Base-by-base conservation (phyloP, 2,888 invertebrate species). In the Cheilosia vulpina region DNA sequence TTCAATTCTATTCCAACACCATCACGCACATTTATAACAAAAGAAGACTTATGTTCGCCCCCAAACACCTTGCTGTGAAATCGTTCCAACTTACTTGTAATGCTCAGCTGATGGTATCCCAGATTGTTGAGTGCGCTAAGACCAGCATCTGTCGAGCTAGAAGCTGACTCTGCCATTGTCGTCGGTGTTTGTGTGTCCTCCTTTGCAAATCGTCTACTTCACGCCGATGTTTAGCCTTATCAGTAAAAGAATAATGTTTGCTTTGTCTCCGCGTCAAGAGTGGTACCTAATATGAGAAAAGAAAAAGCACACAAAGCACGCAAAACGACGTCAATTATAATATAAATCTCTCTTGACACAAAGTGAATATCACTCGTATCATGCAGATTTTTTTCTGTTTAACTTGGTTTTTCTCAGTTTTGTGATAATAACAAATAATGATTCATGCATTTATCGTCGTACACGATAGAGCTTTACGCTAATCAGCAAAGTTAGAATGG, bases 101-200 rank as follows among this genome's bases (percentile, higher is more conserved):
- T 93, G 91, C 94, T 94, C 87, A 95, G 93, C 92, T 95, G 95
- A 92, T 95, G 94, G 91, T 94, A 94, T 89, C 94, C 94, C 89
- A 91, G 91, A 89, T 89, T 91, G 88, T 80, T 88, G 5, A 87
- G 87, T 52, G 73, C 87, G 60, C 81, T 87, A 47, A 87, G 85
- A 43, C 75, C 87, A 76, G 80, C 85, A 62, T 76, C 81, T 72
- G 76, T 50, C 38, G 60, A 55, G 55, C 66, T 76, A 72, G 85
- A 77, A 76, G 71, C 60, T 43, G 80, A 66, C 79, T 89, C 88
- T 80, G 87, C 88, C 88, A 89, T 89, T 79, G 53, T 69, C 41
- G 53, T 53, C 47, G 66, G 53, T 60, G 58, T 57, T 38, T 31
- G 41, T 21, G 45, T 41, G 38, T 73, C 65, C 38, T 31, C 21